Base-by-base conservation (phyloP, 2,888 invertebrate genomes). In the Chymomyza amoena region DNA sequence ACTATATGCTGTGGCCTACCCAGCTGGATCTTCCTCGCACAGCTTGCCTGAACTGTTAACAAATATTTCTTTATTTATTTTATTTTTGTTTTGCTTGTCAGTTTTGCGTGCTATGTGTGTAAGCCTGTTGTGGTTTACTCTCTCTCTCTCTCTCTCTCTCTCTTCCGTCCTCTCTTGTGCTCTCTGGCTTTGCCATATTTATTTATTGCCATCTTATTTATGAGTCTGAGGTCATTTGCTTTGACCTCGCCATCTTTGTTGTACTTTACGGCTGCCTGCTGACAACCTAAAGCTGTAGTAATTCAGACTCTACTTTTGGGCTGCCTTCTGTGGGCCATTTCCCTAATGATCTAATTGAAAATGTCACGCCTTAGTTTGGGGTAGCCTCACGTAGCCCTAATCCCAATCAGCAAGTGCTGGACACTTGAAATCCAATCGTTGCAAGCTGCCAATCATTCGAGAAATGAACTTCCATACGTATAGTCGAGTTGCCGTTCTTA, bases 151-250 rank as follows among this genome's bases (percentile, higher is more conserved):
- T 59, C n/a, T n/a, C n/a, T 25, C 20, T 39, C 25, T 25, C 36
- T 50, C 52, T 52, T 20, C 20, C 51, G 20, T 10, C n/a, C 28
- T 18, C 28, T 50, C 52, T 59, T 16, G 39, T 66, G 15, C 59
- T 39, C 60, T 15, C 56, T 45, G 39, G 13, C 36, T 39, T 16
- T 15, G 6, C 68, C 72, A 75, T 84, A 69, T 79, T 75, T 76
- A 78, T 80, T 81, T 78, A 77, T 83, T 72, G 65, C 66, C 72
- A 51, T 52, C 69, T 76, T 81, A 84, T 83, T 86, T 86, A 83
- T 84, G 77, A 72, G 57, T 39, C 61, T 61, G 45, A 50, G 72
- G 72, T 59, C 77, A 72, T 25, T 71, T 63, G 57, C 66, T 64
- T n/a, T 72, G 76, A 83, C 71, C 79, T 68, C 71, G 32, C 36